Conservation (phyloP, 1,140 invertebrate species). For the Heterodera carotae region DNA sequence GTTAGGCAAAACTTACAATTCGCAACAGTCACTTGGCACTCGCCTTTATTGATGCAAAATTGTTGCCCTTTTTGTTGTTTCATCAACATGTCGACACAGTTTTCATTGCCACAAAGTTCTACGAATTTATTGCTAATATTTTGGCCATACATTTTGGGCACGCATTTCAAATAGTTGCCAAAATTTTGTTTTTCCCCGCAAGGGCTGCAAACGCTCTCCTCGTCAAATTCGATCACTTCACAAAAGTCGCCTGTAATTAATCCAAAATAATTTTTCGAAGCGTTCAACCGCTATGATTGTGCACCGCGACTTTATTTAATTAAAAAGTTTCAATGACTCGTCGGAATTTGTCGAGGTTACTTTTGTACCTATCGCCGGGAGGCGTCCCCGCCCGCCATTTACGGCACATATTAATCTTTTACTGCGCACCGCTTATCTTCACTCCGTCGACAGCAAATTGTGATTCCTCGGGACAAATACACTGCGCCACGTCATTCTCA, state of each 20-base stretch:
- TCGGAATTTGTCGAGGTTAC: no score
- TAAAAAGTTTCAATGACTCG: no score
- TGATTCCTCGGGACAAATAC: conserved; percentile 27
- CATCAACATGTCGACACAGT: not conserved
- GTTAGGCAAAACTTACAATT: conserved; percentile 12
- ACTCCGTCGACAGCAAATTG: not conserved
- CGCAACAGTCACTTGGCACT: conserved; percentile 7
- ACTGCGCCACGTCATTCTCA: conserved; percentile 15
- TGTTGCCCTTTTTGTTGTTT: not conserved
- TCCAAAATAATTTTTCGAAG: no score
- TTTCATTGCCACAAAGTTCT: not conserved
- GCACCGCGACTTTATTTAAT: no score
- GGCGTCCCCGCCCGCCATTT: no score
- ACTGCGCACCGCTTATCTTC: conserved; percentile 6
- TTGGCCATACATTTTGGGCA: not conserved
- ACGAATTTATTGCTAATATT: conserved; percentile 8
- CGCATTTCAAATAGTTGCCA: not conserved
- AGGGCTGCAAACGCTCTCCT: not conserved
- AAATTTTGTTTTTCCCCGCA: not conserved
- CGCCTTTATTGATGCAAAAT: conserved; percentile 29
- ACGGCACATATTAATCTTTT: not conserved
- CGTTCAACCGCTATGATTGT: no score
- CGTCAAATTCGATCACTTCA: conserved; percentile 1
- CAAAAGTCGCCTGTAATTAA: conserved; percentile 6
- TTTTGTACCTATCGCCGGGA: no score